phyloP scores from a whole-genome alignment of 2,797 vertebrate species.

The Coreius guichenoti region DNA sequence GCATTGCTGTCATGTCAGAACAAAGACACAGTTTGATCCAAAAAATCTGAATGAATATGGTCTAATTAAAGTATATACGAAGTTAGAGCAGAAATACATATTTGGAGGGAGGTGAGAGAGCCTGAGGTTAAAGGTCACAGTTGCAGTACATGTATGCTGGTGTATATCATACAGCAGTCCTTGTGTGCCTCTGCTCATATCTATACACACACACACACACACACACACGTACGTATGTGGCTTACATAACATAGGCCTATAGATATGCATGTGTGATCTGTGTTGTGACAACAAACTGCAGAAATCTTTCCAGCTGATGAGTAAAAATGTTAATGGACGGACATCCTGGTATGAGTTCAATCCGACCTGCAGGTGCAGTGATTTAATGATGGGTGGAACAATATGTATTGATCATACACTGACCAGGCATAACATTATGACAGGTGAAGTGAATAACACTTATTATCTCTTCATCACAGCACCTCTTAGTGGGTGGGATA shows the following conservation, averaged over 20 bases:
- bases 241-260: not conserved
- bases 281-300: not conserved
- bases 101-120: not conserved
- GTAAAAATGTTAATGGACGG: not conserved
- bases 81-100: too few relatives aligned
- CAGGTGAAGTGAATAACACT: too few relatives aligned
- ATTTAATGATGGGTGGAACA: not conserved
- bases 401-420: not conserved
- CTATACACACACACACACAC: not conserved
- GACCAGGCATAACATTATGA: too few relatives aligned
- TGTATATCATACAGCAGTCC: not conserved
- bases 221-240: fast-evolving
- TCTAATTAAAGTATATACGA: not conserved
- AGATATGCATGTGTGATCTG: conserved; percentile 2
- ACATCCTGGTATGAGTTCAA: not conserved
- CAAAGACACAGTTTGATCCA: not conserved
- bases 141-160: not conserved
- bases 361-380: not conserved
- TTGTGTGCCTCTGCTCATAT: not conserved
- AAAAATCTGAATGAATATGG: not conserved
- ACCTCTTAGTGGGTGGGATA: too few relatives aligned
- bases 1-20: not conserved
- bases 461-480: too few relatives aligned
- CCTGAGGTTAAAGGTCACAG: conserved; percentile 18
- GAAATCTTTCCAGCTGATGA: not conserved